phyloP scores from a whole-genome alignment of 2,113 vertebrate species.

The Neolamprologus devosi region DNA sequence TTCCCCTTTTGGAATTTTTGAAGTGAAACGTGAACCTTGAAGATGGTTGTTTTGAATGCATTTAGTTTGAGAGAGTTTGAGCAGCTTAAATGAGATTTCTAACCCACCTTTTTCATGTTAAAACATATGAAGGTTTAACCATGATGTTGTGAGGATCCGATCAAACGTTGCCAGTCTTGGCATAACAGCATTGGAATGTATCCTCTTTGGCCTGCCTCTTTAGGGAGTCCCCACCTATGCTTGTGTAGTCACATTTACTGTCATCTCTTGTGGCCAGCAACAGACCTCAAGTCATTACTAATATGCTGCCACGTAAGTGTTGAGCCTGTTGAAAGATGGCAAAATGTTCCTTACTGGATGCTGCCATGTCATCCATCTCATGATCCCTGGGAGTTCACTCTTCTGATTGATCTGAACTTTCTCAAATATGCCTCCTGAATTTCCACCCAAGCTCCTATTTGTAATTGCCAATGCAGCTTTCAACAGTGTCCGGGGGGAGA shows the following conservation, averaged over 20 bases:
- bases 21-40: not conserved
- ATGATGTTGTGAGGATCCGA: not conserved
- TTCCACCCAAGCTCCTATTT: not conserved
- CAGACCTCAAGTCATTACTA: not conserved
- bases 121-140: not conserved
- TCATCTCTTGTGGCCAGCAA: not conserved
- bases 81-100: not conserved
- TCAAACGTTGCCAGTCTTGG: not conserved
- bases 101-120: not conserved
- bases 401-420: not conserved
- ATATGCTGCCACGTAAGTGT: not conserved
- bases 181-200: not conserved
- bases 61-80: not conserved
- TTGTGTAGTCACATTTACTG: not conserved
- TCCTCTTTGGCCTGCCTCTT: not conserved
- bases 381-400: not conserved
- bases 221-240: not conserved
- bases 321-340: not conserved
- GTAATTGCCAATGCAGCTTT: not conserved
- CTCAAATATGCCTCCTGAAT: not conserved
- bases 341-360: not conserved
- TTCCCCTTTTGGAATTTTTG: not conserved
- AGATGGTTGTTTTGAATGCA: not conserved
- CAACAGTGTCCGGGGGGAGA: not conserved
- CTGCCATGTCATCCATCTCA: not conserved